Evolutionary conservation across 2,797 vertebrate genomes (phyloP).

Genomic region (Echeneis naucrates): DNA sequence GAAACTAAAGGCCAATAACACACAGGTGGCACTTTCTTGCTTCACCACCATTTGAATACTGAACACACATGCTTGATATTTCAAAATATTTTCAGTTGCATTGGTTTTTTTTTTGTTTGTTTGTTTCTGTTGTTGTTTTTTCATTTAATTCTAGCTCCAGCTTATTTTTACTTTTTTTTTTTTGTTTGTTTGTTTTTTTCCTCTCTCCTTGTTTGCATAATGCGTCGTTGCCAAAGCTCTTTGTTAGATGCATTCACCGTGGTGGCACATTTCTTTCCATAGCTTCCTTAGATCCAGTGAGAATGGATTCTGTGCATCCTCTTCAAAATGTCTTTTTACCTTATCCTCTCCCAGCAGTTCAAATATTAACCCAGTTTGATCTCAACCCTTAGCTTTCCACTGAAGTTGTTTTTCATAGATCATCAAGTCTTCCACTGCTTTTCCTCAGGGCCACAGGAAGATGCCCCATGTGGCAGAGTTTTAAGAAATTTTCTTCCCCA

Average conservation of each 20-base stretch:
- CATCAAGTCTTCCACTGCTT: constrained; percentile 32
- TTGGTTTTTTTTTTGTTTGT: not conserved
- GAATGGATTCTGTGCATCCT: constrained; percentile 47
- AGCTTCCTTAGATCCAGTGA: constrained; percentile 41
- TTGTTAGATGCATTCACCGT: constrained; percentile 39
- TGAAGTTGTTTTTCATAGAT: constrained; percentile 53
- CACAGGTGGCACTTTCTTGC: constrained; percentile 25
- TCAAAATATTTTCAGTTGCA: constrained; percentile 20
- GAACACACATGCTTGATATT: constrained; percentile 41
- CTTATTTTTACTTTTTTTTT: constrained; percentile 1
- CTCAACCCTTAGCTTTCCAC: constrained; percentile 36
- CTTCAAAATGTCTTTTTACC: constrained; percentile 49
- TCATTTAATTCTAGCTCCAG: constrained; percentile 20
- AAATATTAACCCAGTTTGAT: constrained; percentile 67
- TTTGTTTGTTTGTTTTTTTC: too few relatives aligned
- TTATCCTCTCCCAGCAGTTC: constrained; percentile 36
- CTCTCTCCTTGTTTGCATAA: constrained; percentile 58
- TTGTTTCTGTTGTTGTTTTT: constrained; percentile 1
- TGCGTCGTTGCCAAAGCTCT: constrained; percentile 50
- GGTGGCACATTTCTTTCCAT: constrained; percentile 46
- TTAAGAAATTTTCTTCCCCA: constrained; percentile 51
- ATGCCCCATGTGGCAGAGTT: constrained; percentile 44
- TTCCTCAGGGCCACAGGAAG: constrained; percentile 40
- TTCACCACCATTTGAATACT: constrained; percentile 42
- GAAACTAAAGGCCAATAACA: constrained; percentile 54